These are phyloP conservation scores for Diachrysia chrysitis DNA, from an alignment of 2,888 invertebrate species.

Conservation along the genomic window DNA sequence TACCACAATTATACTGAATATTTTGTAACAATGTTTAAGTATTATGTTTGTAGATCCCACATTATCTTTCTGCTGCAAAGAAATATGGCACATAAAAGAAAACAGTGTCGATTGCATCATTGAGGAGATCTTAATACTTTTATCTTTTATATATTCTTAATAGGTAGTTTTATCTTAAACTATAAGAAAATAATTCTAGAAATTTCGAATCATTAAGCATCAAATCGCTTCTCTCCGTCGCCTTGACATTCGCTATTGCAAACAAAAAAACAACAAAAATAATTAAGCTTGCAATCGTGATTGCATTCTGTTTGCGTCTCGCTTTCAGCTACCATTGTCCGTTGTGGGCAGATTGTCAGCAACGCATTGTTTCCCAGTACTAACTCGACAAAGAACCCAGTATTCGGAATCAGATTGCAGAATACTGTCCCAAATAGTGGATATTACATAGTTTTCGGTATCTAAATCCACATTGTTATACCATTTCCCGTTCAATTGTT, in stretches of 20 bases:
- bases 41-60: no score
- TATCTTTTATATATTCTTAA: no score
- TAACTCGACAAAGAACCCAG: neutral
- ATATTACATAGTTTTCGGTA: neutral
- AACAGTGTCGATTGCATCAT: no score
- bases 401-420: neutral
- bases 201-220: no score
- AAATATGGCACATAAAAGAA: no score
- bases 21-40: no score
- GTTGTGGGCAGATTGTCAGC: conserved; percentile 1
- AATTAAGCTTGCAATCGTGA: neutral
- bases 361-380: neutral
- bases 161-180: no score
- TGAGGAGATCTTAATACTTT: no score
- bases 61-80: no score
- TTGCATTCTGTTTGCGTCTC: conserved; percentile 4
- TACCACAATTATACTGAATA: no score
- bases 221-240: neutral
- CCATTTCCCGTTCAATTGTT: conserved; percentile 4
- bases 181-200: no score
- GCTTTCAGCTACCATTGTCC: neutral
- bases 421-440: neutral
- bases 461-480: conserved; percentile 1
- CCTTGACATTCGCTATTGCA: neutral
- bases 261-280: neutral